Conservation (phyloP, 2,888 invertebrate genomes). For the Tribolium freemani region DNA sequence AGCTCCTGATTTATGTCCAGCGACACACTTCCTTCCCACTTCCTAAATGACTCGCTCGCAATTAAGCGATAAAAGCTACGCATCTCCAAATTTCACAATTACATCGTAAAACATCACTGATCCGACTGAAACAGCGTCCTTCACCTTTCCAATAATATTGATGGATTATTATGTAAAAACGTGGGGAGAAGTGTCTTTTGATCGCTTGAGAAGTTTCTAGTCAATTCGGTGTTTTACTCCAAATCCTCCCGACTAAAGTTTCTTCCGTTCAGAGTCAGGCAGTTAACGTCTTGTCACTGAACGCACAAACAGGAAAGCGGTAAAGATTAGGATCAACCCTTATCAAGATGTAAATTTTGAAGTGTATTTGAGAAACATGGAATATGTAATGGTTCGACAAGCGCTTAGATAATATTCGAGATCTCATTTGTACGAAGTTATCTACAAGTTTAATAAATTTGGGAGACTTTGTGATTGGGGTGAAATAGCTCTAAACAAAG, state of each 20-base stretch:
- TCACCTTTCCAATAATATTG: background rate
- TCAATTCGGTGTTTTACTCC: slow-evolving; percentile 5
- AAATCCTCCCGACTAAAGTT: slow-evolving; percentile 24
- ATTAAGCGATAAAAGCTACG: slow-evolving; percentile 19
- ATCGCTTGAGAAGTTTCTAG: slow-evolving; percentile 8
- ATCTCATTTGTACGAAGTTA: background rate
- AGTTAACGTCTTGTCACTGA: slow-evolving; percentile 29
- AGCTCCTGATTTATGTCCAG: slow-evolving; percentile 18
- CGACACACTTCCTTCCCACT: slow-evolving; percentile 18
- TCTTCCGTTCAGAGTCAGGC: slow-evolving; percentile 7
- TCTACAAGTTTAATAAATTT: background rate
- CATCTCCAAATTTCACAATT: background rate
- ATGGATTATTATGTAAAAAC: background rate
- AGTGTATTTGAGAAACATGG: slow-evolving; percentile 23
- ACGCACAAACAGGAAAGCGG: slow-evolving; percentile 20
- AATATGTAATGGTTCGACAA: slow-evolving; percentile 20
- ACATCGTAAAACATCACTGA: background rate
- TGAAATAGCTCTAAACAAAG: background rate
- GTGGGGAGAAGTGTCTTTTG: background rate
- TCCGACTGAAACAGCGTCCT: background rate
- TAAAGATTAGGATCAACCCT: slow-evolving; percentile 25
- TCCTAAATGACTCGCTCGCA: slow-evolving; percentile 11
- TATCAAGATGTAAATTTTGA: slow-evolving; percentile 26
- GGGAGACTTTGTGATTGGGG: background rate
- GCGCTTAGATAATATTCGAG: slow-evolving; percentile 3